Base-by-base conservation (phyloP, 2,113 vertebrate genomes). In the Syngnathus scovelli region DNA sequence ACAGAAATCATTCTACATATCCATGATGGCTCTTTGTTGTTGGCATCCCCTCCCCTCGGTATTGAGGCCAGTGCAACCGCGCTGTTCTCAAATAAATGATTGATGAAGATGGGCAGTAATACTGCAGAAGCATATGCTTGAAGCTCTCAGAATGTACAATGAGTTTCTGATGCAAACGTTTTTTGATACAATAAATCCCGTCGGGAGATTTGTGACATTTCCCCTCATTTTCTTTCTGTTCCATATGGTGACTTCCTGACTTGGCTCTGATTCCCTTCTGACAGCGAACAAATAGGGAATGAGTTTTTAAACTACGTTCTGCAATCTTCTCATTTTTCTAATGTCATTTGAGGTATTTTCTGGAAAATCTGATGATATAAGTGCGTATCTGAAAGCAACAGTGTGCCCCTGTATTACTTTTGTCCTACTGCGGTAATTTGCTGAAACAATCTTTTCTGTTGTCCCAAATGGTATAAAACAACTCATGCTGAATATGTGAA, bases 401-500 rank as follows among this genome's bases (percentile, higher is more conserved):
- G 44, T 15, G 21, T 27, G 41, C 27, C 38, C 38, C 6, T 44
- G 38, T 19, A 18, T 18, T 19, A 18, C 18, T 62, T 62, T n/a
- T 44, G n/a, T 62, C n/a, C 44, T 27, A 19, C 23, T 62, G 21
- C 15, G 62, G 19, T 43, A 52, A 36, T 38, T 8, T 39, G 43
- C 7, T 23, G 37, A 15, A 0, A 69, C 64, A 70, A 64, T 2
- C 43, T 18, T 3, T 1, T 66, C 62, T 55, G n/a, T 58, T n/a
- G 10, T 4, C 39, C 64, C 54, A 43, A n/a, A 61, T 10, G 58
- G 1, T 74, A 67, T 49, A 62, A 64, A 59, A 66, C 52, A 64
- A 71, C 19, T 83, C 55, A 75, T 71, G 46, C 59, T 52, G 61
- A 67, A 77, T 68, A 63, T 77, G 69, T 67, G 67, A 74, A 66